Evolutionary conservation across 1,140 invertebrate genomes (phyloP).

Genomic region (Callitettix versicolor): DNA sequence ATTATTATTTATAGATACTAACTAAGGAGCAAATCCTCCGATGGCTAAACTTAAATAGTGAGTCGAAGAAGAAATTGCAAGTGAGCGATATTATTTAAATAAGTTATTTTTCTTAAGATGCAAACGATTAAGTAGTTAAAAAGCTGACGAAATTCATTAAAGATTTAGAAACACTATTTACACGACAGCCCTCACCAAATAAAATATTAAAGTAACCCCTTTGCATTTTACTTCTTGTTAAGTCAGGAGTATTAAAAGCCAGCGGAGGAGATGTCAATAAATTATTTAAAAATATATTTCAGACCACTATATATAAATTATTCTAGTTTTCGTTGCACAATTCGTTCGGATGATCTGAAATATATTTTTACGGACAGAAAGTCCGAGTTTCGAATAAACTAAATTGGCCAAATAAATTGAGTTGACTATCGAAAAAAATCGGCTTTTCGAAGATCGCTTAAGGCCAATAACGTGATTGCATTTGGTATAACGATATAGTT

Average conservation of each 20-base stretch:
- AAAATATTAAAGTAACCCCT: constrained; percentile 10
- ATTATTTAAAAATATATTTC: constrained; percentile 13
- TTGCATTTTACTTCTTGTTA: constrained; percentile 10
- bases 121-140: constrained; percentile 1
- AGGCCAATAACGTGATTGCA: too few species aligned
- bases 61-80: not conserved
- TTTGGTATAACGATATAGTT: constrained; percentile 12
- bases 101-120: not conserved
- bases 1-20: constrained; percentile 14
- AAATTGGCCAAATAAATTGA: not conserved
- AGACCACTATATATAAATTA: constrained; percentile 9
- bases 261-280: constrained; percentile 13
- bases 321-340: too few species aligned
- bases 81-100: constrained; percentile 3
- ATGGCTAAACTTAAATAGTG: constrained; percentile 14
- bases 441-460: not conserved
- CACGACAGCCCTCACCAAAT: constrained; percentile 6
- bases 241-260: constrained; percentile 9
- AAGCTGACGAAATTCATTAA: too few species aligned
- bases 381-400: not conserved
- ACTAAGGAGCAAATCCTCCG: constrained; percentile 23
- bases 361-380: constrained; percentile 6
- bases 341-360: not conserved
- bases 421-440: not conserved
- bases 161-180: not conserved